phyloP scores from a whole-genome alignment of 2,113 vertebrate species.

The Hyla sarda region DNA sequence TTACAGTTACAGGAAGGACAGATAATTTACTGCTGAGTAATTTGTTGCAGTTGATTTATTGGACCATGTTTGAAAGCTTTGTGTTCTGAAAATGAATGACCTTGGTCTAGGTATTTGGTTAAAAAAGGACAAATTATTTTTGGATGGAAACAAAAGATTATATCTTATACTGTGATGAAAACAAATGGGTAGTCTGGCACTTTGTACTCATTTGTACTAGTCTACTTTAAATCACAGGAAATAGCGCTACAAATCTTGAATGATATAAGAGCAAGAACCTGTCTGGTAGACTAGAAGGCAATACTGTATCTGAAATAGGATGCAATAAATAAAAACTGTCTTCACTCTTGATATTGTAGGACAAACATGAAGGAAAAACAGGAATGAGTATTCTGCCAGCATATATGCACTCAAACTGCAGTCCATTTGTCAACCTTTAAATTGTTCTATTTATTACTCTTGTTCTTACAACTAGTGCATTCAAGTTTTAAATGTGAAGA shows the following conservation, averaged over 20 bases:
- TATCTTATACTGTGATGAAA: conserved; percentile 47
- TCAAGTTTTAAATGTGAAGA: conserved; percentile 16
- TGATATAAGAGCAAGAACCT: conserved; percentile 35
- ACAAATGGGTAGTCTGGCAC: conserved; percentile 36
- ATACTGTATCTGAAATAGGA: conserved; percentile 45
- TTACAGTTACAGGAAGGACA: conserved; percentile 64
- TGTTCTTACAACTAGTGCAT: conserved; percentile 30
- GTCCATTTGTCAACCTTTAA: conserved; percentile 54
- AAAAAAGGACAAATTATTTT: conserved; percentile 63
- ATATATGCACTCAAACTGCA: conserved; percentile 38
- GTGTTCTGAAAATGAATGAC: conserved; percentile 66
- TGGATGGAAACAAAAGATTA: conserved; percentile 40
- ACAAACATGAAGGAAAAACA: conserved; percentile 50
- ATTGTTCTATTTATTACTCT: conserved; percentile 43
- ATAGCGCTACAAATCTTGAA: conserved; percentile 44
- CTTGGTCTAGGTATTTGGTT: conserved; percentile 72
- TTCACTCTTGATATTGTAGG: conserved; percentile 43
- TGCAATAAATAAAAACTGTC: conserved; percentile 56
- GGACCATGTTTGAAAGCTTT: conserved; percentile 62
- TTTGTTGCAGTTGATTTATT: conserved; percentile 73
- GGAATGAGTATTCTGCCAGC: conserved; percentile 37
- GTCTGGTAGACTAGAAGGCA: conserved; percentile 16
- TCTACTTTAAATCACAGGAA: conserved; percentile 54
- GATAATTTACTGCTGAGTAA: conserved; percentile 69
- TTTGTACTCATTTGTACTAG: conserved; percentile 55